These are phyloP conservation scores for Drosophila niveifrons DNA, from an alignment of 2,888 invertebrate species.

Conservation along the genomic window DNA sequence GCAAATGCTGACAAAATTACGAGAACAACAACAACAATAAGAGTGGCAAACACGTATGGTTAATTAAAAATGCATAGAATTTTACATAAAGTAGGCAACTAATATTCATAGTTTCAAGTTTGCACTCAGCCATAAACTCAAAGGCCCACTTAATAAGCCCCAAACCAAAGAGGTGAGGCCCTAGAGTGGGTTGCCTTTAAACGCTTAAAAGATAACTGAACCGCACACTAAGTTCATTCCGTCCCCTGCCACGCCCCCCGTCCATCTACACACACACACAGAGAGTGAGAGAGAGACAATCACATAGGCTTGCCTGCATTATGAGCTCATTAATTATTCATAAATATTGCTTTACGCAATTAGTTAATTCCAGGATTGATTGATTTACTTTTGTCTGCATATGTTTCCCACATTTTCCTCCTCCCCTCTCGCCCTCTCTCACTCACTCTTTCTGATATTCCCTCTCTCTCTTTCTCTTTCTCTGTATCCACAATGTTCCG, in stretches of 20 bases:
- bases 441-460: background rate
- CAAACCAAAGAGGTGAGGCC: slow-evolving; percentile 16
- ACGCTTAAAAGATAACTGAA: slow-evolving; percentile 65
- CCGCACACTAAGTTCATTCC: slow-evolving; percentile 38
- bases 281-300: background rate
- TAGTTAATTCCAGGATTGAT: slow-evolving; percentile 81
- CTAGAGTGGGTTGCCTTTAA: slow-evolving; percentile 31
- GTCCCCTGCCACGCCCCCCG: slow-evolving; percentile 13
- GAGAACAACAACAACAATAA: slow-evolving; percentile 28
- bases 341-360: slow-evolving; percentile 82
- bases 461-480: slow-evolving; percentile 7
- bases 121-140: slow-evolving; percentile 57
- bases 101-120: slow-evolving; percentile 70
- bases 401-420: slow-evolving; percentile 29
- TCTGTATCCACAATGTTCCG: slow-evolving; percentile 27
- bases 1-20: slow-evolving; percentile 56
- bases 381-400: slow-evolving; percentile 73
- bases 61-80: slow-evolving; percentile 78
- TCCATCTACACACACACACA: background rate
- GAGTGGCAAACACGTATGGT: slow-evolving; percentile 8
- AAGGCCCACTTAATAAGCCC: slow-evolving; percentile 52
- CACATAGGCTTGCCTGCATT: slow-evolving; percentile 47
- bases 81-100: slow-evolving; percentile 71
- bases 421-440: slow-evolving; percentile 2
- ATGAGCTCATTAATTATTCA: slow-evolving; percentile 83